Evolutionary conservation across 2,797 vertebrate species (phyloP), one percentile per base, ranked within the genome.

Genomic region (Gorsachius magnificus): DNA sequence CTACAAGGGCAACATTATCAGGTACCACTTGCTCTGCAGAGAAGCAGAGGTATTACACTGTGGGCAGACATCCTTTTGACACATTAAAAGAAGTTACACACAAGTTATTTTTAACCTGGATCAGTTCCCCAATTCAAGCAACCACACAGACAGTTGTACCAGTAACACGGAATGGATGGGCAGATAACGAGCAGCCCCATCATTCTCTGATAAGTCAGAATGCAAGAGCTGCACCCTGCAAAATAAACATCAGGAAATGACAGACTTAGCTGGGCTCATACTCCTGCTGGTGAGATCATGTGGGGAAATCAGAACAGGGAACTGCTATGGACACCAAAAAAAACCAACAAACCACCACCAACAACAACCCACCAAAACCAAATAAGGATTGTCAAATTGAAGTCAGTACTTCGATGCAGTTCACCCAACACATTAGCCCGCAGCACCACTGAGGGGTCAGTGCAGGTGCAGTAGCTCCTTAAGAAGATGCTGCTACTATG

Each of bases 111-210:
- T 95, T 93, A 90, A 84, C 14, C 28, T 63, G 54, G 43, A 82
- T 41, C 74, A 56, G 88, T 90, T 97, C 90, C 92, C 48, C 81
- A 90, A 26, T 90, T 91, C 66, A 79, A 84, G 80, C 71, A 82
- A 76, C 57, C 71, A 72, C 79, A 80, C 41, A 87, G 66, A 54
- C 74, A 88, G 57, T 25, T 68, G 63, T 66, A 69, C 38, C 28
- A 68, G 28, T 15, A 89, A n/a, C 90, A 93, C 1, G 1, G 84
- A 92, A 77, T 18, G 41, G 60, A 48, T 45, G 85, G 74, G 66
- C 70, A 14, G 6, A 83, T 38, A 61, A 83, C 56, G 63, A 45
- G 56, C 68, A 85, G 76, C 53, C 75, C 84, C 45, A 66, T 25
- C 24, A 0, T 36, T 17, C 78, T 83, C 78, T 48, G 51, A 1